Conservation (phyloP, 2,797 vertebrate genomes). For the Cercopithecus petaurista region DNA sequence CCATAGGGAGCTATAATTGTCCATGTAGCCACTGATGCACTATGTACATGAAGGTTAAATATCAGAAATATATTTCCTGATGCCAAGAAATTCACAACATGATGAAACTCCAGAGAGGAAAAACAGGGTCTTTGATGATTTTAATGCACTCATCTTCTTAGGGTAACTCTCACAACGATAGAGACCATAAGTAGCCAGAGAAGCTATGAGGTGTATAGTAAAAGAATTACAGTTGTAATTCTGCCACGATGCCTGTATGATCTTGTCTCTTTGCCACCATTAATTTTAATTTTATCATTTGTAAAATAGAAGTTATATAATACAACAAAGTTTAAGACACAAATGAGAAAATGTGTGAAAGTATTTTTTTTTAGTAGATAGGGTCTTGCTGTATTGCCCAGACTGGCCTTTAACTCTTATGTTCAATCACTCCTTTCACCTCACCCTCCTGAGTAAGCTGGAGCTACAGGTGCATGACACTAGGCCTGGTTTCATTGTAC, state of each 20-base stretch:
- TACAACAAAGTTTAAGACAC: neutral
- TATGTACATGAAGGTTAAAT: neutral
- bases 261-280: neutral
- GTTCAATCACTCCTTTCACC: neutral
- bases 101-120: neutral
- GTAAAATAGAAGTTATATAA: neutral
- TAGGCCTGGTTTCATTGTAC: neutral
- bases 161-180: neutral
- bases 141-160: neutral
- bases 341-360: neutral
- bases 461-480: neutral
- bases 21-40: neutral
- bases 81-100: neutral
- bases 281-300: neutral
- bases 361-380: neutral
- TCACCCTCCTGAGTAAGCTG: neutral
- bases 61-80: neutral
- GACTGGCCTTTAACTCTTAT: neutral
- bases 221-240: neutral
- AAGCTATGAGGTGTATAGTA: neutral
- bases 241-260: neutral
- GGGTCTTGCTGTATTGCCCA: neutral
- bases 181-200: neutral
- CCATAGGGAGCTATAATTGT: neutral
- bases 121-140: neutral